These are phyloP conservation scores for Drosophila prolongata DNA, from an alignment of 2,888 invertebrate species.

Conservation along the genomic window DNA sequence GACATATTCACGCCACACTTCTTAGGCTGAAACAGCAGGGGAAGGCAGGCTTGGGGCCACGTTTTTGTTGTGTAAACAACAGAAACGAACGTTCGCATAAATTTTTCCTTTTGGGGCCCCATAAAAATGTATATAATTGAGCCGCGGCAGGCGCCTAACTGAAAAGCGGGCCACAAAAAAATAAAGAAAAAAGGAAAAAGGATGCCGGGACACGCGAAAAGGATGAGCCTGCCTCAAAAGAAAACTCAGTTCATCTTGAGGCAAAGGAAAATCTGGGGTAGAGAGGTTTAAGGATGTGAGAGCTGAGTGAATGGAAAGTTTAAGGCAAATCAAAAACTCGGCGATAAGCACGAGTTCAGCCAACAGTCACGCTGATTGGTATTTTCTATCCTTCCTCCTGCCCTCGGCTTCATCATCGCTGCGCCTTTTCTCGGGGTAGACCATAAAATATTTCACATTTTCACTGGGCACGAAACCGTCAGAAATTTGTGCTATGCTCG, in stretches of 20 bases:
- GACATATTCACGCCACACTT: constrained; percentile 52
- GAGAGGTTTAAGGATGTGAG: constrained; percentile 3
- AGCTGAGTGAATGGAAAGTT: constrained; percentile 58
- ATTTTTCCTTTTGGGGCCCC: constrained; percentile 55
- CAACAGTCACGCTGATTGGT: constrained; percentile 78
- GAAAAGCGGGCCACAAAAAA: constrained; percentile 36
- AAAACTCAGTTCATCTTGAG: constrained; percentile 47
- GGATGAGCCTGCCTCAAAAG: constrained; percentile 65
- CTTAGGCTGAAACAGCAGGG: constrained; percentile 23
- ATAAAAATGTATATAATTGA: constrained; percentile 80
- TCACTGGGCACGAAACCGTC: constrained; percentile 43
- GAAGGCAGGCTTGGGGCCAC: constrained; percentile 21
- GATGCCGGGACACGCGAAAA: constrained; percentile 54
- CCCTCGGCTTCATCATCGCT: constrained; percentile 36
- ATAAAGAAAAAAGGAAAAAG: constrained; percentile 18
- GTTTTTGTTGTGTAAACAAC: constrained; percentile 59
- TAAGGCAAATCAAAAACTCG: constrained; percentile 77
- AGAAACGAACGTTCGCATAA: constrained; percentile 72
- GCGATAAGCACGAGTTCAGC: constrained; percentile 78
- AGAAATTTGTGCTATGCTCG: constrained; percentile 65
- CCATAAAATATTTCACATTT: constrained; percentile 76
- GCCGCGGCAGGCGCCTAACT: constrained; percentile 58
- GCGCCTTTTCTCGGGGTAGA: constrained; percentile 48
- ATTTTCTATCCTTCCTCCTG: constrained; percentile 24
- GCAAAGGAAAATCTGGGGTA: not conserved